phyloP scores from a whole-genome alignment of 1,140 invertebrate species.

The Steinernema feltiae region DNA sequence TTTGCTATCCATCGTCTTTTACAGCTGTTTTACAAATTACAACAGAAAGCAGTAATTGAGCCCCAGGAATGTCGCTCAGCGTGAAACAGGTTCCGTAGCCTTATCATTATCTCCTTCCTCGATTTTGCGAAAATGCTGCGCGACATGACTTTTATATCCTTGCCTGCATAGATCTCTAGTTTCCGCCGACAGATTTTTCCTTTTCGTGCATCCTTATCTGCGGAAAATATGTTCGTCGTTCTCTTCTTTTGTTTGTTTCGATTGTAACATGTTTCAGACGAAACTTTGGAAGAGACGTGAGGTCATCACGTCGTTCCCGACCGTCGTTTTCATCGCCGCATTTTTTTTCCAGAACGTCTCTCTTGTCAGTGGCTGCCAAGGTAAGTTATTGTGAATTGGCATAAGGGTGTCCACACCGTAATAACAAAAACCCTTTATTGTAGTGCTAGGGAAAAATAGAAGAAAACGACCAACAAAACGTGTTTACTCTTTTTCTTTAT shows the following conservation, averaged over 20 bases:
- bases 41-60: too few species aligned
- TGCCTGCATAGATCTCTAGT: not conserved
- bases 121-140: not conserved
- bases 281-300: not conserved
- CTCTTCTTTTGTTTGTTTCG: slow-evolving; percentile 9
- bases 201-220: not conserved
- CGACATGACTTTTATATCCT: not conserved
- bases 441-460: not conserved
- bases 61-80: too few species aligned
- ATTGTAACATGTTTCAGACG: slow-evolving; percentile 4
- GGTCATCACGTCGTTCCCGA: not conserved
- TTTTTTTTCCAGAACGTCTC: not conserved
- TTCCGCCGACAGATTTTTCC: not conserved
- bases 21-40: too few species aligned
- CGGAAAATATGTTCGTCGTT: not conserved
- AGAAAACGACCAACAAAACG: not conserved
- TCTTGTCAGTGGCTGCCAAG: too few species aligned
- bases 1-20: too few species aligned
- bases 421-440: not conserved
- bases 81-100: not conserved
- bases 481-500: too few species aligned
- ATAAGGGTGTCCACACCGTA: too few species aligned
- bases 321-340: not conserved
- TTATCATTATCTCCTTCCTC: not conserved
- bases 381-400: too few species aligned